Percentiles rank a stretch among this genome's conserved stretches.
These are phyloP conservation scores for Papilio protenor DNA, from an alignment of 2,888 invertebrate species.

Conservation along the genomic window DNA sequence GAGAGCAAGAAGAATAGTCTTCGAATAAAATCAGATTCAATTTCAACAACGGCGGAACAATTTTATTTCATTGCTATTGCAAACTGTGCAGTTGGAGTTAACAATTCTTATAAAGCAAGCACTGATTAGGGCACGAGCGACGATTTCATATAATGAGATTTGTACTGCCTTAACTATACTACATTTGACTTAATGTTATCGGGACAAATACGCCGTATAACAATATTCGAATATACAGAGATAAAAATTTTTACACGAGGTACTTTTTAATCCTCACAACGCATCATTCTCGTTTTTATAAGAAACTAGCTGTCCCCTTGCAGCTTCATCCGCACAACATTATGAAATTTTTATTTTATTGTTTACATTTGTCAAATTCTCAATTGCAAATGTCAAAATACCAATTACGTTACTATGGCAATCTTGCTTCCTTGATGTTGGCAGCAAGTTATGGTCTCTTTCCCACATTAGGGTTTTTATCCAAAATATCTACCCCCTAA, in stretches of 20 bases:
- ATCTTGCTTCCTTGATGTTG: too few species aligned
- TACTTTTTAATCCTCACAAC: too few species aligned
- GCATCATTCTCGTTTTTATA: not conserved
- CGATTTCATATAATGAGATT: conserved; percentile 35
- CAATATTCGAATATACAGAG: not conserved
- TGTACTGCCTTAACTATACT: not conserved
- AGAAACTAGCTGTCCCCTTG: too few species aligned
- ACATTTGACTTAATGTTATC: conserved; percentile 7
- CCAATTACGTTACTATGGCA: too few species aligned
- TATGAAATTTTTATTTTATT: too few species aligned
- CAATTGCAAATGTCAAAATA: too few species aligned
- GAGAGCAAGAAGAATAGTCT: conserved; percentile 21
- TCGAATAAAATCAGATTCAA: conserved; percentile 22
- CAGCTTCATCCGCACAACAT: too few species aligned
- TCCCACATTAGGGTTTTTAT: too few species aligned
- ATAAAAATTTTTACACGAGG: not conserved
- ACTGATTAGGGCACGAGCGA: conserved; percentile 35
- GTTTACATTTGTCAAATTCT: too few species aligned
- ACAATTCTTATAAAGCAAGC: conserved; percentile 35
- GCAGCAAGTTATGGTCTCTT: too few species aligned
- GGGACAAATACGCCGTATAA: not conserved
- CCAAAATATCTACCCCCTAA: too few species aligned
- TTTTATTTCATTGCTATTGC: conserved; percentile 37
- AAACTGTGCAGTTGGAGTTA: conserved; percentile 27
- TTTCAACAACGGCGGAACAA: conserved; percentile 27